Base-by-base conservation (phyloP, 2,113 vertebrate species). In the Irena cyanogastra region DNA sequence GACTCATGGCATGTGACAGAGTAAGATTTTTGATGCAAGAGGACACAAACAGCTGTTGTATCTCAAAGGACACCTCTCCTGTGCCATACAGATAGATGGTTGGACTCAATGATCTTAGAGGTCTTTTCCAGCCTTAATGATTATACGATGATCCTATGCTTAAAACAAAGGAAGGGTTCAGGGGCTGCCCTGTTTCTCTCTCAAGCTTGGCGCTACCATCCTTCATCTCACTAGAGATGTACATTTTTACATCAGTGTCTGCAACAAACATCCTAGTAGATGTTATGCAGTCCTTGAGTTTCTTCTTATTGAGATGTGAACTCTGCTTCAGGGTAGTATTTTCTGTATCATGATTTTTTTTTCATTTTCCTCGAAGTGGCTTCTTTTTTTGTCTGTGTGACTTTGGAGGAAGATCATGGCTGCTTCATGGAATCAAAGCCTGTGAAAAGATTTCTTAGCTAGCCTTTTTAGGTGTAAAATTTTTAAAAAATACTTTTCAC, bases 401-500 rank as follows among this genome's bases (percentile, higher is more conserved):
- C 70, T 75, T 77, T 77, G 63, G 35, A 84, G 30, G 71, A 90
- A 53, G 68, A 83, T 59, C 33, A n/a, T 74, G 56, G 28, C 23
- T 78, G 18, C 53, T 87, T 75, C 56, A 22, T 88, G 33, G 68
- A 83, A 72, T 61, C 37, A 64, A 86, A 77, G 26, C 7, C 53
- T 53, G 5, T 42, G 53, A 82, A 90, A 87, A 91, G 35, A 85
- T 53, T 94, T 76, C 81, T 90, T 82, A 84, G 37, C 44, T 80
- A 80, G 54, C 23, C 16, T 66, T 83, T 88, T 61, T 72, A 82
- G 50, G 42, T 19, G 13, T 31, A 93, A 83, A 56, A 31, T 70
- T 85, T 96, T 90, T 66, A 85, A 66, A 80, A 95, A 90, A 61
- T 35, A 57, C 54, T 95, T 88, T 91, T 87, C 84, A 80, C n/a